Conservation (phyloP, 2,888 invertebrate genomes). For the Lasioglossum villosulum region DNA sequence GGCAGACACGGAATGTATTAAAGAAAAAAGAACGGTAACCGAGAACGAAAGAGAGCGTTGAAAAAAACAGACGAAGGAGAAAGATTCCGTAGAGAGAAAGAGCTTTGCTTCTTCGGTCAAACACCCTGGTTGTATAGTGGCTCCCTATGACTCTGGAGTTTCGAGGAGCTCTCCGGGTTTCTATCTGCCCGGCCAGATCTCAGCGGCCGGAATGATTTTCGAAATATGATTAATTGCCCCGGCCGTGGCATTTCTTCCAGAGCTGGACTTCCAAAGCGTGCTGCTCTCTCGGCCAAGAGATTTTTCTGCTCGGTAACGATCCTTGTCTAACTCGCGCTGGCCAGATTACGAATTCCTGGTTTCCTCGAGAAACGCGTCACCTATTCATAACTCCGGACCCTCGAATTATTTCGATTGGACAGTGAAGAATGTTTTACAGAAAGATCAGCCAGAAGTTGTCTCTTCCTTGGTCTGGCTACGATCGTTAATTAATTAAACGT, state of each 20-base stretch:
- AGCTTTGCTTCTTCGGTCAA: slow-evolving; percentile 67
- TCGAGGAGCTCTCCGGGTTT: slow-evolving; percentile 73
- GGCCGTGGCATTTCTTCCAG: slow-evolving; percentile 76
- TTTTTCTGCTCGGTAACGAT: slow-evolving; percentile 65
- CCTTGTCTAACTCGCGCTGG: slow-evolving; percentile 22
- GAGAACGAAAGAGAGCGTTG: slow-evolving; percentile 28
- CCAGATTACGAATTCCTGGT: slow-evolving; percentile 52
- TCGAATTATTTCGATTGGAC: not conserved
- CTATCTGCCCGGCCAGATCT: slow-evolving; percentile 83
- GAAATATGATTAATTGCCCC: slow-evolving; percentile 84
- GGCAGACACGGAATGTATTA: slow-evolving; percentile 59
- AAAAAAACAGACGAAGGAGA: slow-evolving; percentile 42
- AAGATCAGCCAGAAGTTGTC: not conserved
- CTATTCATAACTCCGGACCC: not conserved
- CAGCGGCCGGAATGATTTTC: slow-evolving; percentile 83
- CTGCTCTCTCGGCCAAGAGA: slow-evolving; percentile 29
- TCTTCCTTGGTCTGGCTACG: not conserved
- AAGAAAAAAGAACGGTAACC: slow-evolving; percentile 38
- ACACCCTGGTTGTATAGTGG: slow-evolving; percentile 72
- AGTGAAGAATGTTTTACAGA: not conserved
- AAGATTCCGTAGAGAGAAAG: slow-evolving; percentile 70
- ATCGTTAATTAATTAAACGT: not conserved
- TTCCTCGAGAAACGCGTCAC: slow-evolving; percentile 7
- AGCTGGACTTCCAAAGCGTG: slow-evolving; percentile 60
- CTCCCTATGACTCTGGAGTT: slow-evolving; percentile 81